These are phyloP conservation scores for Pristiophorus japonicus DNA, from an alignment of 2,113 vertebrate species.

Conservation along the genomic window DNA sequence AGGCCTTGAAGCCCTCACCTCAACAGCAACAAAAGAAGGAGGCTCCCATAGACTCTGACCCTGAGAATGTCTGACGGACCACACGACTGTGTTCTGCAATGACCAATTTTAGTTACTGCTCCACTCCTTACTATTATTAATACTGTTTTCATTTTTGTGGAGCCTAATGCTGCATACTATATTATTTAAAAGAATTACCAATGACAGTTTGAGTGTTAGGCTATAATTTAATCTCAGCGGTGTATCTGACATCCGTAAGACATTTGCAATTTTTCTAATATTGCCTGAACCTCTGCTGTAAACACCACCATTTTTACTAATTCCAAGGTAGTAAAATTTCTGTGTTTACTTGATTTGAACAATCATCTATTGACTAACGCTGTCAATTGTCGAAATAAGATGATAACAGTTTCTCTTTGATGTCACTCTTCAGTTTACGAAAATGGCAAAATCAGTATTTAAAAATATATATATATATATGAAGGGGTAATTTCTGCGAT, in stretches of 20 bases:
- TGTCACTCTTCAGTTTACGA: not conserved
- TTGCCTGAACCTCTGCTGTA: not conserved
- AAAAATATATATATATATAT: not conserved
- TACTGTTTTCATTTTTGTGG: not conserved
- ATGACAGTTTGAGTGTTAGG: not conserved
- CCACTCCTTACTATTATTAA: not conserved
- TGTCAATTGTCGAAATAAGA: not conserved
- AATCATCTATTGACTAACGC: not conserved
- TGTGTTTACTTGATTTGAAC: not conserved
- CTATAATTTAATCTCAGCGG: not conserved
- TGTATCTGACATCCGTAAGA: not conserved
- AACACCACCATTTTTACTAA: not conserved
- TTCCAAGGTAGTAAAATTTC: not conserved
- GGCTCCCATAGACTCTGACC: not conserved
- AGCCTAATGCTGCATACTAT: not conserved
- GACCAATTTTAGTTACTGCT: not conserved
- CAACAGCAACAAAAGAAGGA: not conserved
- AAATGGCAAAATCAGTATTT: not conserved
- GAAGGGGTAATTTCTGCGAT: not conserved
- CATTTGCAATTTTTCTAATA: not conserved
- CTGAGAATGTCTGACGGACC: not conserved
- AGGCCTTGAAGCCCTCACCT: not conserved
- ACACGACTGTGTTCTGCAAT: not conserved
- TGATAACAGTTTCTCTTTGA: not conserved
- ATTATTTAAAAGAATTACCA: not conserved